Conservation (phyloP, 2,888 invertebrate species). For the Phytoseiulus persimilis region DNA sequence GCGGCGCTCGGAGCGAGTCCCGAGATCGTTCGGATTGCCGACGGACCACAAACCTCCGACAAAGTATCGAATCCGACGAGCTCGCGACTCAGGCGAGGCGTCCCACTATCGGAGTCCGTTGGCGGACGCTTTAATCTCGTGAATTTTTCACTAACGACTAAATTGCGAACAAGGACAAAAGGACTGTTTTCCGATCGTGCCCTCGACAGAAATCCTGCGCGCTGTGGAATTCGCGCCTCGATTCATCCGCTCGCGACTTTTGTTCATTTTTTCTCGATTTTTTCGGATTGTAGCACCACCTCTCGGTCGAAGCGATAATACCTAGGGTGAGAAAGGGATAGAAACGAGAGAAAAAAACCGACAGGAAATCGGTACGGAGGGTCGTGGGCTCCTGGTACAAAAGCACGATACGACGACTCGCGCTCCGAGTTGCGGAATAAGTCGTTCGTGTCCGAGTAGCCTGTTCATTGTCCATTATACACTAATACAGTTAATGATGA, state of each 20-base stretch:
- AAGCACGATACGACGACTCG: neutral
- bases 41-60: neutral
- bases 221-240: neutral
- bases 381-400: neutral
- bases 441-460: neutral
- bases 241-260: neutral
- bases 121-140: neutral
- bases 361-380: neutral
- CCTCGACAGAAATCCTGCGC: neutral
- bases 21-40: neutral
- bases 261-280: neutral
- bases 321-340: neutral
- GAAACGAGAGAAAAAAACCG: neutral
- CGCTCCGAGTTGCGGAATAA: neutral
- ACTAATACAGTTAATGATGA: neutral
- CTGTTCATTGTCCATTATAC: neutral
- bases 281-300: neutral
- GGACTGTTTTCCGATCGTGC: neutral
- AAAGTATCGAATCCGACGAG: neutral
- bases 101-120: neutral
- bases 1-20: neutral
- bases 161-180: neutral
- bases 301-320: neutral
- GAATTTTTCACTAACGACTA: slow-evolving; percentile 5
- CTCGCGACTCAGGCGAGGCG: neutral